Conservation (phyloP, 2,797 vertebrate species). For the Muraenolepis orangiensis region DNA sequence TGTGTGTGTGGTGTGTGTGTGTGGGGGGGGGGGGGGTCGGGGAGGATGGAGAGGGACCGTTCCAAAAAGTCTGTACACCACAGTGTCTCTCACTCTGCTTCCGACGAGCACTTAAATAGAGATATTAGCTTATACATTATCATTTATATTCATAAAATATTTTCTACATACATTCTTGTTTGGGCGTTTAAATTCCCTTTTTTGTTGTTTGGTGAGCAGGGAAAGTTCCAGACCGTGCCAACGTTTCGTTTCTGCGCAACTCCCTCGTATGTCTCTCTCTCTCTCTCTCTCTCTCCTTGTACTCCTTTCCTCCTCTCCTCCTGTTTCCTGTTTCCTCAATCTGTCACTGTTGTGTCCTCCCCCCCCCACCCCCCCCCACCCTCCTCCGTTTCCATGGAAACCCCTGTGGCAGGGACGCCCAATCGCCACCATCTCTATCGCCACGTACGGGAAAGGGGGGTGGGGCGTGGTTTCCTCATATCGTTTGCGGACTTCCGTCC, state of each 20-base stretch:
- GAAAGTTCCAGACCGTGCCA: constrained; percentile 35
- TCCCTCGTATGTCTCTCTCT: neutral
- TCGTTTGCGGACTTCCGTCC: too few species aligned
- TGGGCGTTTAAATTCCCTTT: constrained; percentile 61
- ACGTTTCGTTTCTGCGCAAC: neutral
- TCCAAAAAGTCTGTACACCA: constrained; percentile 48
- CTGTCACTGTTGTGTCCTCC: neutral
- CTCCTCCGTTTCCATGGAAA: neutral
- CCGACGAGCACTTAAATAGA: constrained; percentile 45
- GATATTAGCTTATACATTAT: constrained; percentile 58
- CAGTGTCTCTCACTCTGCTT: constrained; percentile 33
- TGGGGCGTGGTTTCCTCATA: too few species aligned
- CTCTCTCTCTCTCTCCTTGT: neutral
- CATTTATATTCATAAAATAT: constrained; percentile 60
- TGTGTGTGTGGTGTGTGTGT: constrained; percentile 41
- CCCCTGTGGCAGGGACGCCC: neutral
- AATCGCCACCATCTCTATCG: neutral
- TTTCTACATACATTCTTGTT: constrained; percentile 74
- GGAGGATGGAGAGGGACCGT: constrained; percentile 49
- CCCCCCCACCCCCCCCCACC: too few species aligned
- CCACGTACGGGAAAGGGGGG: too few species aligned
- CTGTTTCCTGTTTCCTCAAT: neutral
- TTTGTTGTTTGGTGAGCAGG: constrained; percentile 44
- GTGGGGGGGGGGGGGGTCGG: constrained; percentile 53
- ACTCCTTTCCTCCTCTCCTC: neutral